Evolutionary conservation across 2,888 invertebrate genomes (phyloP), one percentile per base, ranked within the genome.

Genomic region (Macrophya alboannulata): DNA sequence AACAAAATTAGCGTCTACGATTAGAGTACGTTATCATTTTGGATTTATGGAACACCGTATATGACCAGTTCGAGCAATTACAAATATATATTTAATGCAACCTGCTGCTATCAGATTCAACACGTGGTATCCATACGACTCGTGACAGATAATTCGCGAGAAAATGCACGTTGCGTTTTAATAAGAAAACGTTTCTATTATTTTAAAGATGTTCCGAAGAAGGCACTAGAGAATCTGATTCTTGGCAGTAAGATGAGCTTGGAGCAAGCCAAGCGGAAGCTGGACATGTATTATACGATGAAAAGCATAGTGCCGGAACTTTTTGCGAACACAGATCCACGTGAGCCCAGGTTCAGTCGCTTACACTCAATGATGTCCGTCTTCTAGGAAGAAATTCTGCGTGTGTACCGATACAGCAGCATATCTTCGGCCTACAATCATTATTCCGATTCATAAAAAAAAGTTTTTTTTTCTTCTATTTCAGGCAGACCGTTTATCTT

Each of bases 201-300:
- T 84, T 88, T 86, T 77, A 48, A 85, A 90, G 91, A 91, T 88
- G 88, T 91, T 84, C 86, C 90, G 83, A 89, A 90, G 85, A 86
- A 86, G 86, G 89, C 89, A 89, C 89, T 91, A 88, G 90, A 91
- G 88, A 88, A 89, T 87, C 90, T 90, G 87, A 86, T 91, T 87
- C 88, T 91, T 87, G 89, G 89, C 86, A 88, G 91, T 90, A 96
- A 96, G 88, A 95, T 96, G 94, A 95, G 96, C 90, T 92, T 96
- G 92, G 95, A 96, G 89, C 95, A 95, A 85, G 95, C 96, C 17
- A 95, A 96, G 89, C 94, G 94, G 86, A 96, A 96, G 92, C 92
- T 96, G 85, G 96, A 96, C 91, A 94, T 95, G 88, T 96, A 95
- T 93, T 96, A 96, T 90, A 93, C 95, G 76, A 94, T 95, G 62